A percentile compares a stretch with the other conserved stretches of the same genome.
Evolutionary conservation across 2,113 vertebrate species (phyloP).

Genomic region (Nipponia nippon): DNA sequence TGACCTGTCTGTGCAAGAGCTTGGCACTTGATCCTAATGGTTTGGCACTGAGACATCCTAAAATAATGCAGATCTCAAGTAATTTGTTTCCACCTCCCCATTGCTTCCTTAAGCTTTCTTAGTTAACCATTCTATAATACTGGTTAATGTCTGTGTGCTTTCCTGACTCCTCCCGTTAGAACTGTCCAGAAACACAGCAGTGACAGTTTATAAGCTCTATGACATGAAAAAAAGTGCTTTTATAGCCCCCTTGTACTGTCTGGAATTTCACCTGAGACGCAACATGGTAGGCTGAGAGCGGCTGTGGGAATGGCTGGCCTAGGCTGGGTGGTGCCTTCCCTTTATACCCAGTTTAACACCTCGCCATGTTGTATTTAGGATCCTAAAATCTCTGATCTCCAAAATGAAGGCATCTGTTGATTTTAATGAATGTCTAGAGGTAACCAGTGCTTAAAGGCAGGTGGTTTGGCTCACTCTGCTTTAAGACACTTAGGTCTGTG

Average conservation of each 20-base stretch:
- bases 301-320: not conserved
- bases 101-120: not conserved
- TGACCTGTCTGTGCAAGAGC: not conserved
- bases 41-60: not conserved
- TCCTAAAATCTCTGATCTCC: not conserved
- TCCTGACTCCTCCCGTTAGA: not conserved
- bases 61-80: not conserved
- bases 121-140: not conserved
- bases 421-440: not conserved
- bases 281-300: not conserved
- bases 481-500: not conserved
- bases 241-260: not conserved
- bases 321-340: not conserved
- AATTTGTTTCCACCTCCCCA: not conserved
- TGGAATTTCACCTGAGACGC: not conserved
- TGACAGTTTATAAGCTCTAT: not conserved
- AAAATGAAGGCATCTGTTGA: not conserved
- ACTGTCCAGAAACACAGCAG: not conserved
- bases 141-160: not conserved
- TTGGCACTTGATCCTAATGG: not conserved
- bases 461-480: not conserved
- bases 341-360: not conserved
- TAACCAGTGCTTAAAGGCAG: not conserved
- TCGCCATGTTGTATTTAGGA: not conserved
- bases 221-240: not conserved